Evolutionary conservation across 2,113 vertebrate genomes (phyloP).

Genomic region (Puntigrus tetrazona): DNA sequence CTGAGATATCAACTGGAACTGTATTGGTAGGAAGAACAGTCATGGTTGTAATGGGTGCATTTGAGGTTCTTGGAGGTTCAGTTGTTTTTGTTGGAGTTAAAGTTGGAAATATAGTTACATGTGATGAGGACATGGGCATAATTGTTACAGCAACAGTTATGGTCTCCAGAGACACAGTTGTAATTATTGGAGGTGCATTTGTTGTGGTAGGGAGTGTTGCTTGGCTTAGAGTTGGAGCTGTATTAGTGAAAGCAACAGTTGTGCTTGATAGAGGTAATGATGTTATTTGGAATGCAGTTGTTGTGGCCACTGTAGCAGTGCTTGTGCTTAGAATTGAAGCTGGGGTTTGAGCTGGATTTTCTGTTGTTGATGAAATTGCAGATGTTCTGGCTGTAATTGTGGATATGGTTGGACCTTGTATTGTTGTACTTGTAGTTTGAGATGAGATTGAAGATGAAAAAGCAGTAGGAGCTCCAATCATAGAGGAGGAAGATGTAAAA

Average conservation of each 20-base stretch:
- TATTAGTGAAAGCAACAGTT: neutral
- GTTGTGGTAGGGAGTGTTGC: neutral
- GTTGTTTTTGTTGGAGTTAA: slow-evolving; percentile 1
- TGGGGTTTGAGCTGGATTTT: neutral
- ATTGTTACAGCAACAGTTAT: slow-evolving; percentile 11
- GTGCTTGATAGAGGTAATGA: neutral
- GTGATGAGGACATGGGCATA: neutral
- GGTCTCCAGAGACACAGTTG: slow-evolving; percentile 19
- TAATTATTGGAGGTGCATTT: neutral
- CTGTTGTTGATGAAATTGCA: too few relatives aligned
- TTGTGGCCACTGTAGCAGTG: neutral
- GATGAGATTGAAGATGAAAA: too few relatives aligned
- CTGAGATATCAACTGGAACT: neutral
- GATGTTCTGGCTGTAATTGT: too few relatives aligned
- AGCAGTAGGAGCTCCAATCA: too few relatives aligned
- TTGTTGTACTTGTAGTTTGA: too few relatives aligned
- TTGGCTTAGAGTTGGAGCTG: neutral
- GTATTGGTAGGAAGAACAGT: neutral
- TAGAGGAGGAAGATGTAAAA: too few relatives aligned
- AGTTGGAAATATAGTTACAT: neutral
- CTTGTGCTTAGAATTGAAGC: neutral
- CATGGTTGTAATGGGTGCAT: neutral
- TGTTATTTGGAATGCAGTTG: neutral
- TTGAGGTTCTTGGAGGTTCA: neutral
- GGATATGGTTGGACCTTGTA: too few relatives aligned